Conservation (phyloP, 2,797 vertebrate species). For the Bovichtus variegatus region DNA sequence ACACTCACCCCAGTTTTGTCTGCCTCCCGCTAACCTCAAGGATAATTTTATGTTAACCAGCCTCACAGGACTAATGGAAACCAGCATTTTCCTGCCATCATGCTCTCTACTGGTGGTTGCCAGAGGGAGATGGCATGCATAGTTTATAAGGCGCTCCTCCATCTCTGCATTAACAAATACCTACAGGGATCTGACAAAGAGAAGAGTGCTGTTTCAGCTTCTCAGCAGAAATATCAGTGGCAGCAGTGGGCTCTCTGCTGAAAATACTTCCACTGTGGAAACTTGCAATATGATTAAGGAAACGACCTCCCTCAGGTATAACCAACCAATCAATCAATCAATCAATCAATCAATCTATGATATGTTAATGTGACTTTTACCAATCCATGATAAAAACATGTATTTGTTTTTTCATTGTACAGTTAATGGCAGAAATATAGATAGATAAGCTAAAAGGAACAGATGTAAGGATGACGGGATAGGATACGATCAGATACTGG, state of each 20-base stretch:
- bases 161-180: conserved; percentile 78
- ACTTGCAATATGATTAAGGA: conserved; percentile 54
- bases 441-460: conserved; percentile 52
- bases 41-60: conserved; percentile 82
- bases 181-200: conserved; percentile 74
- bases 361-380: conserved; percentile 45
- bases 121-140: conserved; percentile 79
- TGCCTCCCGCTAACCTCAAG: conserved; percentile 68
- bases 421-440: conserved; percentile 54
- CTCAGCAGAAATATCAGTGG: conserved; percentile 60
- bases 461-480: conserved; percentile 59
- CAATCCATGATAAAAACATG: conserved; percentile 30
- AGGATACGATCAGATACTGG: conserved; percentile 39
- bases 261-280: conserved; percentile 32
- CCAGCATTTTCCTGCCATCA: conserved; percentile 74
- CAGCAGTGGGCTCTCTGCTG: conserved; percentile 29
- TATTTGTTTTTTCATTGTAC: conserved; percentile 22
- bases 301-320: conserved; percentile 21
- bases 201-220: conserved; percentile 70
- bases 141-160: conserved; percentile 79
- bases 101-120: conserved; percentile 71
- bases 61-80: conserved; percentile 76
- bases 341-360: conserved; percentile 62
- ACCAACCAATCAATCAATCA: conserved; percentile 59
- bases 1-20: conserved; percentile 64